phyloP scores from a whole-genome alignment of 2,797 vertebrate species.

The Furcifer pardalis region DNA sequence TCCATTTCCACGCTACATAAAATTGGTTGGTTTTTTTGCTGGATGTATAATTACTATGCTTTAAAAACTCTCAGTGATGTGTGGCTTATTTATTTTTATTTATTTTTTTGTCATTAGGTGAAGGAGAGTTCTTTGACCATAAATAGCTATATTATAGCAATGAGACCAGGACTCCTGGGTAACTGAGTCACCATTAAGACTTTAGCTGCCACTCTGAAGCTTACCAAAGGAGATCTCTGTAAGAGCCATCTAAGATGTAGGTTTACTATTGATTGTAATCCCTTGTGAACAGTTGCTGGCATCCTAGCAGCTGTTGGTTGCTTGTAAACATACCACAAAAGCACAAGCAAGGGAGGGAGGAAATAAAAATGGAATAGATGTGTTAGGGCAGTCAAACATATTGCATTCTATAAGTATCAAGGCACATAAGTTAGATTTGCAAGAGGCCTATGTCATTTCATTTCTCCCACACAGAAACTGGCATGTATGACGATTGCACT shows the following conservation, averaged over 20 bases:
- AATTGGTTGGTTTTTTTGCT: too few species aligned
- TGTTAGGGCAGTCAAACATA: not conserved
- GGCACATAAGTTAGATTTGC: constrained; percentile 8
- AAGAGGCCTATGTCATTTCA: not conserved
- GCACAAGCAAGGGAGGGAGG: not conserved
- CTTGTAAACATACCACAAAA: not conserved
- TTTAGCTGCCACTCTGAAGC: constrained; percentile 14
- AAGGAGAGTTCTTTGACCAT: constrained; percentile 6
- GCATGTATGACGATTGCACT: not conserved
- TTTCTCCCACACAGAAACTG: not conserved
- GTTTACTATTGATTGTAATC: constrained; percentile 20
- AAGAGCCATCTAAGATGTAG: not conserved
- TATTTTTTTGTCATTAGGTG: not conserved
- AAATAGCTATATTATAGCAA: not conserved
- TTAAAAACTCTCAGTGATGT: too few species aligned
- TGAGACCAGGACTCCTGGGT: constrained; percentile 6
- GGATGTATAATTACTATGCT: too few species aligned
- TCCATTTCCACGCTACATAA: too few species aligned
- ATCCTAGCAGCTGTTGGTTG: constrained; percentile 29
- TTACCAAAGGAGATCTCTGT: not conserved
- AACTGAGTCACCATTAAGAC: not conserved
- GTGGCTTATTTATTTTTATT: too few species aligned
- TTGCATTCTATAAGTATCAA: not conserved
- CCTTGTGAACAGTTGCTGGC: not conserved
- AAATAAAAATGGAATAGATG: constrained; percentile 24